These are phyloP conservation scores for Choloepus didactylus DNA, from an alignment of 2,797 vertebrate species.

Conservation along the genomic window DNA sequence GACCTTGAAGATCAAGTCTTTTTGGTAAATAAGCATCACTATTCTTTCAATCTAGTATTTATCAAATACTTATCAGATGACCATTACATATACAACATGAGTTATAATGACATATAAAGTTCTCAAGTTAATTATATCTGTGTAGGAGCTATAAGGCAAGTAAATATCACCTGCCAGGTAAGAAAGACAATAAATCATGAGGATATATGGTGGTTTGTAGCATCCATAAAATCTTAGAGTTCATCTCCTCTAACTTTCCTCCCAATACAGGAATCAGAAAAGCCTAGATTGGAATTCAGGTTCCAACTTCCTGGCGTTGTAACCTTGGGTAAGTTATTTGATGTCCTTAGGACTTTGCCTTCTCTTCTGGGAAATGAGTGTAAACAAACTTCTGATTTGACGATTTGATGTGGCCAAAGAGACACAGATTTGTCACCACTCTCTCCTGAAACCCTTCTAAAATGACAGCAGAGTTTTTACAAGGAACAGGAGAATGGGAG, in stretches of 20 bases:
- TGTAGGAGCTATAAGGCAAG: neutral
- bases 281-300: neutral
- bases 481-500: neutral
- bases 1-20: neutral
- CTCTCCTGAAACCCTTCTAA: neutral
- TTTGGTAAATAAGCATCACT: neutral
- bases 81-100: neutral
- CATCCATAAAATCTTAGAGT: neutral
- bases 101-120: slow-evolving; percentile 20
- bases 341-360: neutral
- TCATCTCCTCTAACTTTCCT: neutral
- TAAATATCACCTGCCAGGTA: neutral
- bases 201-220: neutral
- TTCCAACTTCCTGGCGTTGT: neutral
- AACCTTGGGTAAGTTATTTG: neutral
- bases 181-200: slow-evolving; percentile 18
- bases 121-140: slow-evolving; percentile 44
- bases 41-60: slow-evolving; percentile 39
- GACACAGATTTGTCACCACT: neutral
- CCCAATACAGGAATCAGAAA: neutral
- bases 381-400: neutral
- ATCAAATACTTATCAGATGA: neutral
- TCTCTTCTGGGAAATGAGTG: neutral
- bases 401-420: neutral
- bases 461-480: slow-evolving; percentile 37